phyloP scores from a whole-genome alignment of 2,888 invertebrate genomes.

The Seira sanloemensis region DNA sequence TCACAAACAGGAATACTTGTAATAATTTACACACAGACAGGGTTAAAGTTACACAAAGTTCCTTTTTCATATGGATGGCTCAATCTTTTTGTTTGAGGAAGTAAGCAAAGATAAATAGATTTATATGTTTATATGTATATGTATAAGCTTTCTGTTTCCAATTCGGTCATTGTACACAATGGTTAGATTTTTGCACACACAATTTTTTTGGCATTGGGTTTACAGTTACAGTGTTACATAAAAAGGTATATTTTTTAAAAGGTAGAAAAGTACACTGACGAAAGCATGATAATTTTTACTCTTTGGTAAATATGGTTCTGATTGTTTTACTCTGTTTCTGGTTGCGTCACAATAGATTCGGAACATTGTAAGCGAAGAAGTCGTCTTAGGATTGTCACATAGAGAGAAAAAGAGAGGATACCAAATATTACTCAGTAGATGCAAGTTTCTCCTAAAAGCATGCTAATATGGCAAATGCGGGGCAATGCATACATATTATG shows the following conservation, averaged over 20 bases:
- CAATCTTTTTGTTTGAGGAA: background rate
- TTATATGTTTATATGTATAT: too few species aligned
- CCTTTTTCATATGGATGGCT: background rate
- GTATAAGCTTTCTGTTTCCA: background rate
- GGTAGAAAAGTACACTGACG: too few species aligned
- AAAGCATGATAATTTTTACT: background rate
- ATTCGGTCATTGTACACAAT: slow-evolving; percentile 10
- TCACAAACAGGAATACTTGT: background rate
- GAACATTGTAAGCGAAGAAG: slow-evolving; percentile 7
- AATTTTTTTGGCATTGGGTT: too few species aligned
- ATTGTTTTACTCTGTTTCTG: slow-evolving; percentile 6
- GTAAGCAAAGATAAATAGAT: background rate
- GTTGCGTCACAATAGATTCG: background rate
- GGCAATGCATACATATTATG: too few species aligned
- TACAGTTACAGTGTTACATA: too few species aligned
- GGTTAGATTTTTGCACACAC: background rate
- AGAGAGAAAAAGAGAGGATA: too few species aligned
- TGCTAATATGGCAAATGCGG: background rate
- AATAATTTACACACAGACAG: slow-evolving; percentile 3
- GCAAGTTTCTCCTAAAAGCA: background rate
- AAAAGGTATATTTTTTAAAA: too few species aligned
- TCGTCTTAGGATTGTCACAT: background rate
- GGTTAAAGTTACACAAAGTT: background rate
- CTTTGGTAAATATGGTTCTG: background rate
- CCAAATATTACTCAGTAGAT: background rate